These are phyloP conservation scores for Germaria angustata DNA, from an alignment of 2,888 invertebrate genomes.

Conservation along the genomic window DNA sequence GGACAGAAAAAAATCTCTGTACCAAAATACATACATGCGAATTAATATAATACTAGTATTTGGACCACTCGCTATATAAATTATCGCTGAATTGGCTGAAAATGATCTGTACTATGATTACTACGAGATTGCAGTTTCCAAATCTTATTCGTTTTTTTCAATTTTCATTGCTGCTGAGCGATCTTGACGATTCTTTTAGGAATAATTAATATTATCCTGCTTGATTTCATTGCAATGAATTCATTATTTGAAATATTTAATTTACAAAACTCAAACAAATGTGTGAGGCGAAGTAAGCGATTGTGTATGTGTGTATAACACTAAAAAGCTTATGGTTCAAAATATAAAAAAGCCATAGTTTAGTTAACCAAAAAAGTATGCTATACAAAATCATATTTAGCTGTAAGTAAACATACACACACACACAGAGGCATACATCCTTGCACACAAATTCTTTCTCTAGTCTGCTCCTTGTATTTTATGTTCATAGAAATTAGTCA, in stretches of 20 bases:
- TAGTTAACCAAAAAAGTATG: slow-evolving; percentile 50
- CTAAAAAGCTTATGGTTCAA: slow-evolving; percentile 63
- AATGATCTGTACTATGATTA: too few species aligned
- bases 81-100: too few species aligned
- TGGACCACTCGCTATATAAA: too few species aligned
- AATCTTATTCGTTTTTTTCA: too few species aligned
- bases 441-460: neutral
- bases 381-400: slow-evolving; percentile 32
- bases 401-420: neutral
- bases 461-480: slow-evolving; percentile 47
- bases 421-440: neutral
- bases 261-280: slow-evolving; percentile 19
- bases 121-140: too few species aligned
- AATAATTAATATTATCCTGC: too few species aligned
- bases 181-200: too few species aligned
- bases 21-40: too few species aligned
- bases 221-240: too few species aligned
- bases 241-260: slow-evolving; percentile 30
- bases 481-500: slow-evolving; percentile 76
- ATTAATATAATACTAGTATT: too few species aligned
- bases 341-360: slow-evolving; percentile 32
- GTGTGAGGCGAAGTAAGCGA: neutral
- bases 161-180: too few species aligned
- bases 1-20: too few species aligned
- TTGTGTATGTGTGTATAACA: slow-evolving; percentile 50